Percentiles rank a stretch among this genome's conserved stretches.
Evolutionary conservation across 2,888 invertebrate genomes (phyloP).

Genomic region (Plagiodera versicolora): DNA sequence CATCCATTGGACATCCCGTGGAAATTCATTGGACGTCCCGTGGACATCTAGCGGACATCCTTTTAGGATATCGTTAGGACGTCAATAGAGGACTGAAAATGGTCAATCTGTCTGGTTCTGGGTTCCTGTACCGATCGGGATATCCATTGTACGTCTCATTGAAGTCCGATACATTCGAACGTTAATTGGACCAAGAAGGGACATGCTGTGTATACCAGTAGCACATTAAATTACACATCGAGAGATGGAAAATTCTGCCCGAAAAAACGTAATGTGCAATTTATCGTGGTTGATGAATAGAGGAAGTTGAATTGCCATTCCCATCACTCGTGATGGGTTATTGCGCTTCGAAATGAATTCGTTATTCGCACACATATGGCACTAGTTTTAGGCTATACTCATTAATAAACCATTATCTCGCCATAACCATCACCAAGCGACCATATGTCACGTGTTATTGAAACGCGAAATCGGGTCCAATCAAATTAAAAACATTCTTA

Average conservation of each 20-base stretch:
- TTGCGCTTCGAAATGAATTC: neutral
- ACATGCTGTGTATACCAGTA: too few relatives aligned
- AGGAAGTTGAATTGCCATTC: neutral
- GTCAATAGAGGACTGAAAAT: too few relatives aligned
- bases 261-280: neutral
- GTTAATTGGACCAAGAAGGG: too few relatives aligned
- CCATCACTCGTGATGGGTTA: neutral
- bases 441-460: neutral
- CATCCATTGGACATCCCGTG: too few relatives aligned
- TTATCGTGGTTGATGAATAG: neutral
- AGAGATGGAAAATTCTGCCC: neutral
- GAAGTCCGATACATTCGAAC: too few relatives aligned
- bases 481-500: neutral
- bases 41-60: too few relatives aligned
- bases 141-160: too few relatives aligned
- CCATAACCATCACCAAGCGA: neutral
- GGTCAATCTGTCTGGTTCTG: too few relatives aligned
- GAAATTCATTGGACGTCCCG: too few relatives aligned
- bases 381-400: neutral
- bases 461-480: neutral
- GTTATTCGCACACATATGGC: neutral
- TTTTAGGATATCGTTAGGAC: too few relatives aligned
- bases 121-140: too few relatives aligned
- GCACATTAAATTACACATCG: neutral
- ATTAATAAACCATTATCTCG: neutral